Percentiles rank a stretch among this genome's conserved stretches.
These are phyloP conservation scores for Ammodytes marinus DNA, from an alignment of 2,113 vertebrate genomes.

Conservation along the genomic window DNA sequence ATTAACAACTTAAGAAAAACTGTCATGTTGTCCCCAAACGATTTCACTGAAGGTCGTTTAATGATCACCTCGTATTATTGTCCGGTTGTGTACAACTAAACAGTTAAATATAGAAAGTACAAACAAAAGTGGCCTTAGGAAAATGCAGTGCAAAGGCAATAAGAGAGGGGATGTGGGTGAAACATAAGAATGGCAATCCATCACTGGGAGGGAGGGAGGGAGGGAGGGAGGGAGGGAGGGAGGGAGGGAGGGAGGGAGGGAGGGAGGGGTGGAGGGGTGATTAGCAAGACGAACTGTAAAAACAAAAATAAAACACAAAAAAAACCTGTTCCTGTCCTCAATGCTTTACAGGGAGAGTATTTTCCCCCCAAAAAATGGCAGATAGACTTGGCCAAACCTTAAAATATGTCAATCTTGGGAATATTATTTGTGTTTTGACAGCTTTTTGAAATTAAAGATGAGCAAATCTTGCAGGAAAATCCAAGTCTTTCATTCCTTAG, in stretches of 20 bases:
- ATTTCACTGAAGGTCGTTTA: neutral
- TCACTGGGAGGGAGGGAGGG: slow-evolving; percentile 48
- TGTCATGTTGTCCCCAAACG: neutral
- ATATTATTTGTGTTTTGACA: too few species aligned
- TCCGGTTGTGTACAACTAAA: neutral
- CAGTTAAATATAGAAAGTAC: neutral
- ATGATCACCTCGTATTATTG: neutral
- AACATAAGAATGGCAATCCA: slow-evolving; percentile 65
- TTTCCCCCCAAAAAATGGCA: too few species aligned
- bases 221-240: too few species aligned
- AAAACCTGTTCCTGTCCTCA: slow-evolving; percentile 37
- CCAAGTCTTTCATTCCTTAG: too few species aligned
- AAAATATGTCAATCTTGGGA: too few species aligned
- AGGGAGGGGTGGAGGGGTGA: too few species aligned
- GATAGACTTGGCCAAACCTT: too few species aligned
- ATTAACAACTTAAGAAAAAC: neutral
- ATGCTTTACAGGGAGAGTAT: slow-evolving; percentile 31
- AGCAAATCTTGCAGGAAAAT: too few species aligned
- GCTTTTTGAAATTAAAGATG: too few species aligned
- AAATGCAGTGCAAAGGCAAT: slow-evolving; percentile 29
- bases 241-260: too few species aligned
- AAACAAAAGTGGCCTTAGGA: neutral
- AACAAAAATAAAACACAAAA: slow-evolving; percentile 3
- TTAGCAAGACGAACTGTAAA: slow-evolving; percentile 30
- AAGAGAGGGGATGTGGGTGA: slow-evolving; percentile 32